Evolutionary conservation across 2,888 invertebrate species (phyloP).

Genomic region (Rhingia campestris): DNA sequence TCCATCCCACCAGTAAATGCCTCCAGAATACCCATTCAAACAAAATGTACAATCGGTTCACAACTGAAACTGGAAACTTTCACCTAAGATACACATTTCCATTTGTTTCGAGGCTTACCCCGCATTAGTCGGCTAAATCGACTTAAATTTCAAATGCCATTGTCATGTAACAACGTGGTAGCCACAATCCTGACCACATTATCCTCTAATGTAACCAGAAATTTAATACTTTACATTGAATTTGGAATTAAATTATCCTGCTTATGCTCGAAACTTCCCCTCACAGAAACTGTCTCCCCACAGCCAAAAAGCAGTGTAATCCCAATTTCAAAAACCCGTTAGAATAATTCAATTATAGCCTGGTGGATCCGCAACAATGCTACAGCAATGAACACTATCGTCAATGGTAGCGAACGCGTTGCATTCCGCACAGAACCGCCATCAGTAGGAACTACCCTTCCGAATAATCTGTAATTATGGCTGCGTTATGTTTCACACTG

Average conservation of each 20-base stretch:
- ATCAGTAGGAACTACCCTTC: neutral
- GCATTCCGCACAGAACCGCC: neutral
- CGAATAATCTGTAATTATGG: constrained; percentile 45
- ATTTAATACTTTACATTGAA: constrained; percentile 35
- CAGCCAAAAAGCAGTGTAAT: neutral
- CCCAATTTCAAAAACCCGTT: neutral
- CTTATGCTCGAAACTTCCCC: neutral
- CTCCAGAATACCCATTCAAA: too few species aligned
- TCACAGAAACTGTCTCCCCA: neutral
- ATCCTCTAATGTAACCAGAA: constrained; percentile 3
- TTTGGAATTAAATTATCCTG: constrained; percentile 26
- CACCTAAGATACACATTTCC: neutral
- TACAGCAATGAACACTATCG: neutral
- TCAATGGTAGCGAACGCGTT: neutral
- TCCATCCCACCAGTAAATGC: too few species aligned
- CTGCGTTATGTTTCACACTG: constrained; percentile 23
- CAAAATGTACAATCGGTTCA: too few species aligned
- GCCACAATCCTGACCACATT: constrained; percentile 20
- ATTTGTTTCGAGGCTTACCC: neutral
- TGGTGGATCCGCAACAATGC: neutral
- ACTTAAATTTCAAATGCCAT: constrained; percentile 14
- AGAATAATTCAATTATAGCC: constrained; percentile 44
- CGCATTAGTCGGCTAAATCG: neutral
- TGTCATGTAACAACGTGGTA: neutral
- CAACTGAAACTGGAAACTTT: too few species aligned